phyloP scores from a whole-genome alignment of 1,140 invertebrate genomes.

The Ceratina calcarata region DNA sequence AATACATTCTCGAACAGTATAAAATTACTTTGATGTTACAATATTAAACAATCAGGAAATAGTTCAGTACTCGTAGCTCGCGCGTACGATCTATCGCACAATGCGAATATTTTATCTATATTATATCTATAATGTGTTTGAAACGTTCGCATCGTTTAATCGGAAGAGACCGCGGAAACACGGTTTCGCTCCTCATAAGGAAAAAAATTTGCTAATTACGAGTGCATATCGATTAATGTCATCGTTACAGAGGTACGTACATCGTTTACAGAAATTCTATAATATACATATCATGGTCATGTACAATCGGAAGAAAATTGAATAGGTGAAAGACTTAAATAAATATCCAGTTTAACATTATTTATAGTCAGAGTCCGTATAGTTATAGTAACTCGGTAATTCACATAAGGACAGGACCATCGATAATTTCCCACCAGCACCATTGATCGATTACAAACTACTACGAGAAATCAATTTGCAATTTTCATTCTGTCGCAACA shows the following conservation, averaged over 20 bases:
- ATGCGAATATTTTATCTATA: neutral
- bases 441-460: neutral
- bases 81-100: constrained; percentile 18
- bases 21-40: constrained; percentile 58
- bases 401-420: neutral
- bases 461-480: neutral
- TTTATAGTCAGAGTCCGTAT: neutral
- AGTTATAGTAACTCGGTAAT: constrained; percentile 2
- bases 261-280: constrained; percentile 19
- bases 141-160: constrained; percentile 17
- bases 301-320: constrained; percentile 7
- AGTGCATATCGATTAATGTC: constrained; percentile 25
- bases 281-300: constrained; percentile 3
- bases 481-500: neutral
- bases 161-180: neutral
- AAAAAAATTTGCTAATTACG: constrained; percentile 32
- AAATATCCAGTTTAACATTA: constrained; percentile 17
- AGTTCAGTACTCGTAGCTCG: constrained; percentile 42
- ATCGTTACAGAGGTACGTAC: constrained; percentile 9
- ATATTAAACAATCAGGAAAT: constrained; percentile 36
- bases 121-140: constrained; percentile 24
- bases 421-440: constrained; percentile 26
- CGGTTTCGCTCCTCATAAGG: neutral
- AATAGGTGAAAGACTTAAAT: constrained; percentile 30
- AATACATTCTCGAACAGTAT: constrained; percentile 53